A percentile compares a stretch with the other conserved stretches of the same genome.
Conservation (phyloP, 2,797 vertebrate species). For the Rhincodon typus region DNA sequence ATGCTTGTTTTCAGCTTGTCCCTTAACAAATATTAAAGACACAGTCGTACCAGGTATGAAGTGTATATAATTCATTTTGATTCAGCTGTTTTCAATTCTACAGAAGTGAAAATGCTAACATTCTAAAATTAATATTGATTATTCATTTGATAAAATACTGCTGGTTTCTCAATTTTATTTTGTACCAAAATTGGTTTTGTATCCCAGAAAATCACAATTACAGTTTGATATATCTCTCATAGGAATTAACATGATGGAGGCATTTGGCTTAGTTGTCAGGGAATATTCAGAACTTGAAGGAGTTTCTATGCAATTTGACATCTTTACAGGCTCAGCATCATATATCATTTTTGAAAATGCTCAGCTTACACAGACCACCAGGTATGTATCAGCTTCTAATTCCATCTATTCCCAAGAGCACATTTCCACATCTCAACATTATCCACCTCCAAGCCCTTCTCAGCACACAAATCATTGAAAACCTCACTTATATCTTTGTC, state of each 20-base stretch:
- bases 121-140: neutral
- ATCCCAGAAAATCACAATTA: neutral
- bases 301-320: conserved; percentile 71
- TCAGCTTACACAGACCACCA: conserved; percentile 77
- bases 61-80: neutral
- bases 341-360: conserved; percentile 75
- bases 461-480: neutral
- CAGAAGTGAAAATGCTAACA: neutral
- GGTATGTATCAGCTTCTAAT: conserved; percentile 55
- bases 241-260: conserved; percentile 92
- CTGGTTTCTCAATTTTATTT: neutral
- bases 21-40: conserved; percentile 26
- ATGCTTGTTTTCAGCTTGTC: conserved; percentile 4
- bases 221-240: conserved; percentile 26
- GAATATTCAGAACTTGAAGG: conserved; percentile 77
- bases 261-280: conserved; percentile 73
- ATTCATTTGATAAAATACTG: neutral
- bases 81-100: neutral
- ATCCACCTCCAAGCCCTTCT: neutral
- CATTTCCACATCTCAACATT: neutral
- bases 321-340: conserved; percentile 64
- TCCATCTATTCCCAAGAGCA: neutral
- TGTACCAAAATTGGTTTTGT: neutral
- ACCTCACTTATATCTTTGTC: neutral
- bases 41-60: conserved; percentile 25